Evolutionary conservation across 2,888 invertebrate species (phyloP).

Genomic region (Torymus texanus): DNA sequence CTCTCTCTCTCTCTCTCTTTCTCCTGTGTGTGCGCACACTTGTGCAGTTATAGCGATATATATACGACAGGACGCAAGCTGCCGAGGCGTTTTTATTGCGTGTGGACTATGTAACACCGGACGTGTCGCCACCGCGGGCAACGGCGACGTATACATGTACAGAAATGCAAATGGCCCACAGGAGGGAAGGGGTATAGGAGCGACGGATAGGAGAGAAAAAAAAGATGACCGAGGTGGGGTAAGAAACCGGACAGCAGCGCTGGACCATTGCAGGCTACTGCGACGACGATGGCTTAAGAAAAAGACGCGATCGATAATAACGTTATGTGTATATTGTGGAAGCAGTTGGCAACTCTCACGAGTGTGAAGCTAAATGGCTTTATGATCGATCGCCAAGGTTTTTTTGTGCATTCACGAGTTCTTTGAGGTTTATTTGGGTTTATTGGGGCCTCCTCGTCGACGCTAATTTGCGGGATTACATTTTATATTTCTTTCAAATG

Average conservation of each 20-base stretch:
- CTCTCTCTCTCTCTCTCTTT: no score
- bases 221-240: constrained; percentile 53
- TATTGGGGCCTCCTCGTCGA: no score
- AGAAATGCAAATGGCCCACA: constrained; percentile 54
- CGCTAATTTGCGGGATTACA: no score
- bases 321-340: no score
- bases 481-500: no score
- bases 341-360: no score
- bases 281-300: constrained; percentile 49
- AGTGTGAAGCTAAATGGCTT: constrained; percentile 22
- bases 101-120: constrained; percentile 12
- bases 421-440: no score
- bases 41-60: background rate
- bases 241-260: constrained; percentile 50
- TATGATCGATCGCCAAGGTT: constrained; percentile 33
- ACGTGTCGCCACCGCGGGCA: background rate
- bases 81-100: constrained; percentile 18
- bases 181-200: constrained; percentile 56
- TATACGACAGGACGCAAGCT: background rate
- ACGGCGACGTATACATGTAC: constrained; percentile 6
- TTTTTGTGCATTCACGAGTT: constrained; percentile 4
- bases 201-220: constrained; percentile 57
- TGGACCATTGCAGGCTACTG: background rate
- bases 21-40: no score
- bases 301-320: constrained; percentile 47